These are phyloP conservation scores for Rhipidura dahli DNA, from an alignment of 2,113 vertebrate species.

Conservation along the genomic window DNA sequence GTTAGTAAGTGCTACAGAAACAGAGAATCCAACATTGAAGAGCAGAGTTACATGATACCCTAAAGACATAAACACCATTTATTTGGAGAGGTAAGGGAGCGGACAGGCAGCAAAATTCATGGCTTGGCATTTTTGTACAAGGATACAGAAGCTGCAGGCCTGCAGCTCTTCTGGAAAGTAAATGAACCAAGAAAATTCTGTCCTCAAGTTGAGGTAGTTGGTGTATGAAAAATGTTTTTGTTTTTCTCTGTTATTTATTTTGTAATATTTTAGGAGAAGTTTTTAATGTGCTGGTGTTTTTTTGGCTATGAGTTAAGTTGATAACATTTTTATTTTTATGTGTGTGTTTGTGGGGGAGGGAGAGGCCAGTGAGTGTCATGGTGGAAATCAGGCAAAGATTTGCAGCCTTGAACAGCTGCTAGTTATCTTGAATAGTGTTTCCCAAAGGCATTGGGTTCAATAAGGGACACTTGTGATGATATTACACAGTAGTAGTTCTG, in stretches of 20 bases:
- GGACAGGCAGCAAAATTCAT: constrained; percentile 12
- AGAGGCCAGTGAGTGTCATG: not conserved
- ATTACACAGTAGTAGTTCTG: not conserved
- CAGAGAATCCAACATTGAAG: not conserved
- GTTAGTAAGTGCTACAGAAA: not conserved
- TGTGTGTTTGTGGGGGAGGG: not conserved
- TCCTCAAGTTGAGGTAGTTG: not conserved
- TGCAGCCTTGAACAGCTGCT: not conserved
- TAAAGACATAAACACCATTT: constrained; percentile 18
- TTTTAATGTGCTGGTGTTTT: not conserved
- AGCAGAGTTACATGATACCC: constrained; percentile 9
- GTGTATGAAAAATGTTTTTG: not conserved
- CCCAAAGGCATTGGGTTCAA: not conserved
- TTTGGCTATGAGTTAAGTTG: not conserved
- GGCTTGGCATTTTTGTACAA: not conserved
- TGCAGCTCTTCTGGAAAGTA: not conserved
- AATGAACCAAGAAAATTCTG: constrained; percentile 1
- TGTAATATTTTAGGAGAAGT: not conserved
- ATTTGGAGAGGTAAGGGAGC: not conserved
- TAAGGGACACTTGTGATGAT: not conserved
- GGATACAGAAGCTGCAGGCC: not conserved
- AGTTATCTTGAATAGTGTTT: not conserved
- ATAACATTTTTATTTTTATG: not conserved
- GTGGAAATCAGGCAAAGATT: not conserved
- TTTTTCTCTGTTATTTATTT: not conserved